phyloP scores from a whole-genome alignment of 1,140 invertebrate species.

The Oryzaephilus surinamensis region DNA sequence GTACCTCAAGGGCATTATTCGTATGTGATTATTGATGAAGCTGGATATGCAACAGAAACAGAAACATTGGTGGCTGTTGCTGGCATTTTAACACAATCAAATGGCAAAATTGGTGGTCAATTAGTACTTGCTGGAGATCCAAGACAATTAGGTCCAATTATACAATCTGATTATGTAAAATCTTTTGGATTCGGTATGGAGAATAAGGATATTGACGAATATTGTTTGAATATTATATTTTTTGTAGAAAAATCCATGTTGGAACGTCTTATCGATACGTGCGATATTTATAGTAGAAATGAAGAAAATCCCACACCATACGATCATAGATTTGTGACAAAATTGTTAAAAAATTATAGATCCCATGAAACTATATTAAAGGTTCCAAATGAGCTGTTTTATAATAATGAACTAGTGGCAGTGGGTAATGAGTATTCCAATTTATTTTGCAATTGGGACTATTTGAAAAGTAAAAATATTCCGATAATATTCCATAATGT shows the following conservation, averaged over 20 bases:
- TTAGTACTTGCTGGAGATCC: conserved; percentile 85
- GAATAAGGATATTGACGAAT: too few species aligned
- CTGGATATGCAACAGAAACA: conserved; percentile 82
- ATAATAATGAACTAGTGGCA: conserved; percentile 54
- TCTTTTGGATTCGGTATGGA: conserved; percentile 52
- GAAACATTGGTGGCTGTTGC: conserved; percentile 70
- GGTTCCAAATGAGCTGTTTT: conserved; percentile 72
- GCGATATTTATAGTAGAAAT: conserved; percentile 24
- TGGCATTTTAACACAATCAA: conserved; percentile 29
- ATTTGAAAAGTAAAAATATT: conserved; percentile 39
- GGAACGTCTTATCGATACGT: conserved; percentile 26
- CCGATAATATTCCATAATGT: conserved; percentile 76
- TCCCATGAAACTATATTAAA: conserved; percentile 66
- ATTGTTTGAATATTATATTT: background rate
- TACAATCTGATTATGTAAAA: conserved; percentile 52
- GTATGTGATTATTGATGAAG: conserved; percentile 83
- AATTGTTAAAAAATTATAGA: conserved; percentile 64
- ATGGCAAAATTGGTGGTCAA: conserved; percentile 46
- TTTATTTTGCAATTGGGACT: conserved; percentile 27
- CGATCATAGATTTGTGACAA: conserved; percentile 59
- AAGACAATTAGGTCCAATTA: conserved; percentile 77
- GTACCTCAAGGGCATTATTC: conserved; percentile 69
- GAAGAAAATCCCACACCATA: conserved; percentile 41
- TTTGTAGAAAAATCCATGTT: conserved; percentile 27
- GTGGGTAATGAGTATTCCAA: conserved; percentile 16